Evolutionary conservation across 2,113 vertebrate genomes (phyloP), one percentile per base, ranked within the genome.

Genomic region (Dicentrarchus labrax): DNA sequence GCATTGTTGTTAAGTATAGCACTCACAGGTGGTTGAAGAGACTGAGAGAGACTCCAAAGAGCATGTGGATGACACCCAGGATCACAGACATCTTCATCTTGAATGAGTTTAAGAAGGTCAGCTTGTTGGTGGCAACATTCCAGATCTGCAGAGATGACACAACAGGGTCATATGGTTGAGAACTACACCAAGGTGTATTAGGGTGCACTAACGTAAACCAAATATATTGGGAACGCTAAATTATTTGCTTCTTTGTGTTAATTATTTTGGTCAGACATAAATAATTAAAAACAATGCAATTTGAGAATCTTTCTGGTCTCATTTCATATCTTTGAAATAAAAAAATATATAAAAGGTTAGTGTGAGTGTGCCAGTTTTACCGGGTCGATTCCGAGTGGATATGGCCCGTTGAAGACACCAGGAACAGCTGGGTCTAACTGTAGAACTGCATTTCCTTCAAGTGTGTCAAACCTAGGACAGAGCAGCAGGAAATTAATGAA

Each of bases 1-100:
- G 38, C 6, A 50, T 16, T 16, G 24, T 70, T 24, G 10, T 10
- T 47, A 4, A 59, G 12, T 59, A 36, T 10, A 17, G 1, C 13
- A 82, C 97, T 95, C 87, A 99, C 98, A 96, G 93, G 61, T 99
- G 97, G 94, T 99, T 99, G 88, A 99, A 96, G 22, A 99, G 96
- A 84, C 98, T 98, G 87, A 99, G 89, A 0, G 95, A 95, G 19
- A 99, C 96, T 38, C 98, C 98, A 83, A 99, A 99, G 71, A 97
- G 72, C 98, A 99, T 99, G 90, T 99, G 98, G 88, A 97, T 94
- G 80, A 99, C 95, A 3, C 98, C 98, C 53, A 99, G 95, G 86
- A 99, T 96, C 78, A 99, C 96, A 4, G 98, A 99, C 97, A 99
- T 99, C 94, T 99, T 99, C 98, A 99, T 99, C 91, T 99, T 99